Conservation (phyloP, 2,797 vertebrate species). For the Lacerta viridis region DNA sequence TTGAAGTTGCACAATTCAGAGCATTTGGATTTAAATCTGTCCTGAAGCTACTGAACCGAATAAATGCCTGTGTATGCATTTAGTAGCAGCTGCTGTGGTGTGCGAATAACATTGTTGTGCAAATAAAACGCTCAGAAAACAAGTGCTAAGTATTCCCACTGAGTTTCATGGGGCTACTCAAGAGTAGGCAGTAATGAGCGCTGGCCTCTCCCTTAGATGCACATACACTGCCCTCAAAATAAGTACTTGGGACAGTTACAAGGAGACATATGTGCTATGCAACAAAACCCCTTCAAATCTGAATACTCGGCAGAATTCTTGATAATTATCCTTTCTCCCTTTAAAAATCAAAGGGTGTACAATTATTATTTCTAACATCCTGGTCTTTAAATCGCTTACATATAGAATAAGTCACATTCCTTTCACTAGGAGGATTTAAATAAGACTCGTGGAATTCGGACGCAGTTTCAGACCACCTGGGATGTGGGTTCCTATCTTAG, state of each 20-base stretch:
- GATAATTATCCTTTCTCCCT: not conserved
- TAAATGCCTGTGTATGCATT: not conserved
- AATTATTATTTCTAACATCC: not conserved
- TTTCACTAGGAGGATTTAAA: not conserved
- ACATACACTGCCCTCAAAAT: slow-evolving; percentile 16
- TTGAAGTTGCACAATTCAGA: not conserved
- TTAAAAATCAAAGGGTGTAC: not conserved
- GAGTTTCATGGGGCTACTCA: not conserved
- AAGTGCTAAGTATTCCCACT: not conserved
- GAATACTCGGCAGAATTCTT: slow-evolving; percentile 15
- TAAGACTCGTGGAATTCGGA: not conserved
- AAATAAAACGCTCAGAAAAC: not conserved
- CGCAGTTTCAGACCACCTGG: not conserved
- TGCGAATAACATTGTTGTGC: not conserved
- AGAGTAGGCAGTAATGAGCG: not conserved
- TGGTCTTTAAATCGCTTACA: not conserved
- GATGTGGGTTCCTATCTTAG: not conserved
- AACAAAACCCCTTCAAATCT: not conserved
- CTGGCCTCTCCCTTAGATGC: slow-evolving; percentile 45
- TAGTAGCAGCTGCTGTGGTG: too few relatives aligned
- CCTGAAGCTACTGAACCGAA: not conserved
- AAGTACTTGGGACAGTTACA: slow-evolving; percentile 48
- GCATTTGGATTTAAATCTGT: not conserved
- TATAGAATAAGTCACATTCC: too few relatives aligned
- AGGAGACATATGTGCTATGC: slow-evolving; percentile 32